These are phyloP conservation scores for Gallinago paraguaiae DNA, from an alignment of 2,113 vertebrate species.

Conservation along the genomic window DNA sequence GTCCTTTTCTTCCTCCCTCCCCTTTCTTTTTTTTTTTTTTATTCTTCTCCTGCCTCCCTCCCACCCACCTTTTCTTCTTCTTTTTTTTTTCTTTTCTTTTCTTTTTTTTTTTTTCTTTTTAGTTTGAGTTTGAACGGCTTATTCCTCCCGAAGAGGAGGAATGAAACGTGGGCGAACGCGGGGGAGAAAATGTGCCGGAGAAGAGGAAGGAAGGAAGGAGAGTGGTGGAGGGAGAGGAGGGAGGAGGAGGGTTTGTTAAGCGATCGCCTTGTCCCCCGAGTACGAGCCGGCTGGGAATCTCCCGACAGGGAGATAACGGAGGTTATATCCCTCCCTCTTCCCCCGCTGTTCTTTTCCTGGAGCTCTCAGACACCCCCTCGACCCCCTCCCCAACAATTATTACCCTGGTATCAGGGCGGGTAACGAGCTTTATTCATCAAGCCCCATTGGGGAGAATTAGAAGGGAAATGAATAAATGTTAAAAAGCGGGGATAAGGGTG, in stretches of 20 bases:
- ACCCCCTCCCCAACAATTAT: neutral
- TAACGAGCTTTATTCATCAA: neutral
- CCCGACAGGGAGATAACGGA: neutral
- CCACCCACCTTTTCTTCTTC: neutral
- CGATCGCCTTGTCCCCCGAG: conserved; percentile 44
- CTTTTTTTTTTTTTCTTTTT: neutral
- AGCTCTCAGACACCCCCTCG: neutral
- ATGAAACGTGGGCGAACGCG: conserved; percentile 21
- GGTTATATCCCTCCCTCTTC: conserved; percentile 30
- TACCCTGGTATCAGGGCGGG: neutral
- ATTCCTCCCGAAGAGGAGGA: conserved; percentile 17
- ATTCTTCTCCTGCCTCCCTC: neutral
- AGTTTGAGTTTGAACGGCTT: conserved; percentile 32
- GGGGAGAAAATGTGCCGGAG: conserved; percentile 38
- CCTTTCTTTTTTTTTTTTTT: neutral
- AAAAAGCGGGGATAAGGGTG: neutral
- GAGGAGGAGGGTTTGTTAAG: conserved; percentile 31
- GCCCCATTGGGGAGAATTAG: neutral
- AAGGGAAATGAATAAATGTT: neutral
- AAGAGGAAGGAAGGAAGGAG: conserved; percentile 23
- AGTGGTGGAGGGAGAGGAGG: conserved; percentile 36
- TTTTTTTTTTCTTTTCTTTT: neutral
- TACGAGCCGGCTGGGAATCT: conserved; percentile 39
- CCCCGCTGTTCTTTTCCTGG: neutral
- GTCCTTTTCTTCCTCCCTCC: conserved; percentile 13